Evolutionary conservation across 2,113 vertebrate species (phyloP), one percentile per base, ranked within the genome.

Genomic region (Rhinoderma darwinii): DNA sequence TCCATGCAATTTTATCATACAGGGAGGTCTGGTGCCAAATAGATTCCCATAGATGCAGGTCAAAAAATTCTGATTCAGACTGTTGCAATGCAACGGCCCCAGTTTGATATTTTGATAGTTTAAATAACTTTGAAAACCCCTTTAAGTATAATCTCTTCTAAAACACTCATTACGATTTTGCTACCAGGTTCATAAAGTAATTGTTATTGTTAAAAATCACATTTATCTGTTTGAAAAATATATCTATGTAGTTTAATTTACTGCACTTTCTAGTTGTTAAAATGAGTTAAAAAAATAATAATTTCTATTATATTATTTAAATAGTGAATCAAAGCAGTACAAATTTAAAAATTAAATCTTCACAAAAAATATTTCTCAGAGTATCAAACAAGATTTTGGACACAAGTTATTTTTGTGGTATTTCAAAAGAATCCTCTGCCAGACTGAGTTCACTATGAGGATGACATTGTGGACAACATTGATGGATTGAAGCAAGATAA

Each of bases 401-500:
- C 20, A 59, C 1, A 41, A 61, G 37, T 9, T 22, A 39, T 72
- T 39, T 20, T 80, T 59, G 12, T 44, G 41, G 32, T 73, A 20
- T 43, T 85, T 43, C 54, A 63, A 77, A 76, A 32, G 41, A 77
- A 61, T 77, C 35, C 76, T 35, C 50, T 81, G 47, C 35, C 77
- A 81, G 44, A 82, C 50, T n/a, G 47, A 79, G 75, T 81, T 81
- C 76, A 81, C 84, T 59, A 39, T 30, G 75, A 86, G 47, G 47
- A 82, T 81, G 66, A 73, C 35, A 72, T 73, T 74, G 66, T 81
- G 61, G 32, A 43, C 61, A 86, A 80, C 72, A 81, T 35, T 86
- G 85, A 86, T 86, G 85, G 85, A 86, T 86, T 82, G 63, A 59
- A 59, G 77, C 63, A 61, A 74, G 66, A 86, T 86, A 74, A 86